These are phyloP conservation scores for Machaerirhynchus nigripectus DNA, from an alignment of 2,113 vertebrate genomes.

Conservation along the genomic window DNA sequence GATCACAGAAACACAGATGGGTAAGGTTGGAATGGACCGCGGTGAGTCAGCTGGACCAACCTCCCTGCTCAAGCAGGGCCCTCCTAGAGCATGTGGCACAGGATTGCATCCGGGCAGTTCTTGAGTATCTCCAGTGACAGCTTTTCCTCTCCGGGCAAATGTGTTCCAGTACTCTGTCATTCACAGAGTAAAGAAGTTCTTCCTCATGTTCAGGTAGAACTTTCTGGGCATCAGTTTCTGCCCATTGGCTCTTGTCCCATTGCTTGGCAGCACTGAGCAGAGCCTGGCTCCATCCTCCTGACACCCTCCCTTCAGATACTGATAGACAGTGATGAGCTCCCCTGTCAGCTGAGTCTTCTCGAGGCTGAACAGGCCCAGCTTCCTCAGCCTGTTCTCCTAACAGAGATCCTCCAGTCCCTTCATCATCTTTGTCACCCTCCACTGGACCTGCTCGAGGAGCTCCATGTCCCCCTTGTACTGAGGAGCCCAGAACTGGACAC, in stretches of 20 bases:
- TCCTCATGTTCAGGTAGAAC: neutral
- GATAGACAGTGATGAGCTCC: neutral
- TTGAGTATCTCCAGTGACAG: neutral
- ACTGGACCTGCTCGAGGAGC: neutral
- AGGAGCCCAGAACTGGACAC: neutral
- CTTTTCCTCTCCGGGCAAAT: neutral
- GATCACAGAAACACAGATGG: neutral
- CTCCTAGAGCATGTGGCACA: neutral
- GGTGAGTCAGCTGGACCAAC: neutral
- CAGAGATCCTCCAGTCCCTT: neutral
- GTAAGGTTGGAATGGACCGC: neutral
- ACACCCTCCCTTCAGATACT: neutral
- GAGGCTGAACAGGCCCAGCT: neutral
- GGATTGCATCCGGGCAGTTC: neutral
- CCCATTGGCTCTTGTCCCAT: fast-evolving
- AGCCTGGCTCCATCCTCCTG: neutral
- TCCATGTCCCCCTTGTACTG: neutral
- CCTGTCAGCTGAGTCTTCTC: fast-evolving
- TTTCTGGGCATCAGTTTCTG: neutral
- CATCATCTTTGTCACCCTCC: neutral
- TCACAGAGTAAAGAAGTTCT: neutral
- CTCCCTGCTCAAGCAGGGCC: neutral
- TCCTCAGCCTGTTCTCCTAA: neutral
- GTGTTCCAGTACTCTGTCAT: neutral
- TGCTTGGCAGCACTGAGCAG: neutral